A percentile compares a stretch with the other conserved stretches of the same genome.
Evolutionary conservation across 2,797 vertebrate genomes (phyloP).

Genomic region (Sebastolobus altivelis): DNA sequence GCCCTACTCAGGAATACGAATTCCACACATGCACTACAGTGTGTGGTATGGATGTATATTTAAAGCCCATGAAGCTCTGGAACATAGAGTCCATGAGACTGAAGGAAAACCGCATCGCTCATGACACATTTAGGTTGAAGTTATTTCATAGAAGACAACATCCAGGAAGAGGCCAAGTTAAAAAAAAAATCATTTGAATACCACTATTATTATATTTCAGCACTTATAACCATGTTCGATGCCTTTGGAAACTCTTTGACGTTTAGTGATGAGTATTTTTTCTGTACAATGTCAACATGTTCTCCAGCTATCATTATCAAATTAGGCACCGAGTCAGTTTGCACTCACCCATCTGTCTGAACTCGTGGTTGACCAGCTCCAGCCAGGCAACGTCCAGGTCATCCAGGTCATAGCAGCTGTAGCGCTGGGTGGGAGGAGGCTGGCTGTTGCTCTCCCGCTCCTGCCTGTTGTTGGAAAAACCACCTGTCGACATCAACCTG

Average conservation of each 20-base stretch:
- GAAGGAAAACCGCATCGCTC: neutral
- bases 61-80: neutral
- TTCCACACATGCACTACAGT: neutral
- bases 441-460: conserved; percentile 36
- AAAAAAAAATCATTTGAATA: neutral
- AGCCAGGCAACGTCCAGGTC: conserved; percentile 96
- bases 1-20: neutral
- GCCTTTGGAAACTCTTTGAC: neutral
- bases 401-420: conserved; percentile 94
- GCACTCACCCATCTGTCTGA: conserved; percentile 93
- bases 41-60: neutral
- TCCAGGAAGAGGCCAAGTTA: too few species aligned
- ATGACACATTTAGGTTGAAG: neutral
- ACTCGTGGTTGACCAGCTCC: conserved; percentile 93
- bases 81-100: neutral
- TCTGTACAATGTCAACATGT: neutral
- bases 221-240: neutral
- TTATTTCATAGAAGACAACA: neutral
- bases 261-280: too few species aligned
- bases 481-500: conserved; percentile 70
- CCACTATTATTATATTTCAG: neutral
- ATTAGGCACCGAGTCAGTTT: neutral
- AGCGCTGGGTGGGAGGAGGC: conserved; percentile 80
- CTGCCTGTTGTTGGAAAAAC: conserved; percentile 60
- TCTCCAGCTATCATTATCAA: neutral